Evolutionary conservation across 2,113 vertebrate species (phyloP).

Genomic region (Phyllostomus discolor): DNA sequence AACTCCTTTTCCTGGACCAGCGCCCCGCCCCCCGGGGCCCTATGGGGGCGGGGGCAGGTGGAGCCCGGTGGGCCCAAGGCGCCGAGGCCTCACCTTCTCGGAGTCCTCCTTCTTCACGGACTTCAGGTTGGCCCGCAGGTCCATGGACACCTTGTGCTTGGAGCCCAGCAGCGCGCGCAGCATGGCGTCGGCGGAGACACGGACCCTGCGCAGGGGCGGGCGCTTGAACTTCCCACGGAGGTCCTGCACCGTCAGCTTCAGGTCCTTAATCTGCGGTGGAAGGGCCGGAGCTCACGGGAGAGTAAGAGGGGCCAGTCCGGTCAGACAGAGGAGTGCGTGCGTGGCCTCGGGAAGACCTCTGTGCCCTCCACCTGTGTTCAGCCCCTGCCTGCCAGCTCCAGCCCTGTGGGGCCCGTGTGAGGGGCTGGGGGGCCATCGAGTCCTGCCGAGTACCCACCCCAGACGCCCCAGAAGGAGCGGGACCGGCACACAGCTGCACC

Average conservation of each 20-base stretch:
- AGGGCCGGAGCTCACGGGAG: neutral
- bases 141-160: constrained; percentile 98
- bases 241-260: constrained; percentile 94
- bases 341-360: neutral
- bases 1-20: neutral
- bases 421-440: neutral
- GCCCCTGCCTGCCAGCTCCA: neutral
- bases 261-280: constrained; percentile 88
- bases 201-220: constrained; percentile 88
- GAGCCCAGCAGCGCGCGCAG: constrained; percentile 94
- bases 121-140: constrained; percentile 94
- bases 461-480: neutral
- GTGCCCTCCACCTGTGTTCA: neutral
- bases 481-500: fast-evolving
- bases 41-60: neutral
- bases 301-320: neutral
- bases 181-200: constrained; percentile 94
- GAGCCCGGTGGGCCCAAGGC: no score
- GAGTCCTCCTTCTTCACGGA: constrained; percentile 98
- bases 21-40: fast-evolving
- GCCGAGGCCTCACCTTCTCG: constrained; percentile 85
- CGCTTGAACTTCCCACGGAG: constrained; percentile 96
- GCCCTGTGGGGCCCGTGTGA: neutral
- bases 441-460: neutral
- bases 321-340: fast-evolving